Conservation (phyloP, 2,797 vertebrate genomes). For the Peromyscus attwateri region DNA sequence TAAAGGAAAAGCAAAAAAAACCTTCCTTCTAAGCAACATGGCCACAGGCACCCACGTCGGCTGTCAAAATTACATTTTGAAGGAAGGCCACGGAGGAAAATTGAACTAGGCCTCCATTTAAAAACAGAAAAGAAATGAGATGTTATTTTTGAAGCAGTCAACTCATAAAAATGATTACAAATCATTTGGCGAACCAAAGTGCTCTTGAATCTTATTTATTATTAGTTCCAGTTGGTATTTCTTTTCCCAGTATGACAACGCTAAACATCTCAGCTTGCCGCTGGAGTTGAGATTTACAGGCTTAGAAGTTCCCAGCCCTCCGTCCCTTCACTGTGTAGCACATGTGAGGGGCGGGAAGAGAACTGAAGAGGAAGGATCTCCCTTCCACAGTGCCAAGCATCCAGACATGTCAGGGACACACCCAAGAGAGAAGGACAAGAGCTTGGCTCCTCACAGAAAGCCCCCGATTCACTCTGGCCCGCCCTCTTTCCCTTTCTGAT, state of each 20-base stretch:
- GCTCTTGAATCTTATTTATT: constrained; percentile 54
- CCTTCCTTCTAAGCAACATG: constrained; percentile 34
- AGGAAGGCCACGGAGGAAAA: constrained; percentile 47
- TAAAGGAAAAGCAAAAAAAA: not conserved
- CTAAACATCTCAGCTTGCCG: not conserved
- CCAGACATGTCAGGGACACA: not conserved
- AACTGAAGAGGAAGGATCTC: not conserved
- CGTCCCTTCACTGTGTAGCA: not conserved
- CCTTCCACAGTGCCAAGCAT: not conserved
- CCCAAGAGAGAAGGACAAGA: constrained; percentile 12
- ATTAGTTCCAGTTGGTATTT: constrained; percentile 57
- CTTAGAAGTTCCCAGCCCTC: not conserved
- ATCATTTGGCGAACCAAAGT: constrained; percentile 52
- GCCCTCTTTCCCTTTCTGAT: not conserved
- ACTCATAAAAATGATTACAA: constrained; percentile 39
- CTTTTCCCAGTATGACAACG: constrained; percentile 5
- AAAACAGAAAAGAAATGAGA: constrained; percentile 65
- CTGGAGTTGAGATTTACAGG: not conserved
- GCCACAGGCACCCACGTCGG: constrained; percentile 53
- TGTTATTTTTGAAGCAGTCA: constrained; percentile 70
- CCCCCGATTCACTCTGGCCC: not conserved
- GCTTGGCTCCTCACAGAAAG: not conserved
- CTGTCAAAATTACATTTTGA: constrained; percentile 68
- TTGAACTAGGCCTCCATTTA: constrained; percentile 20
- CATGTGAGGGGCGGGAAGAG: not conserved